These are phyloP conservation scores for Mamestra brassicae DNA, from an alignment of 2,888 invertebrate species.

Conservation along the genomic window DNA sequence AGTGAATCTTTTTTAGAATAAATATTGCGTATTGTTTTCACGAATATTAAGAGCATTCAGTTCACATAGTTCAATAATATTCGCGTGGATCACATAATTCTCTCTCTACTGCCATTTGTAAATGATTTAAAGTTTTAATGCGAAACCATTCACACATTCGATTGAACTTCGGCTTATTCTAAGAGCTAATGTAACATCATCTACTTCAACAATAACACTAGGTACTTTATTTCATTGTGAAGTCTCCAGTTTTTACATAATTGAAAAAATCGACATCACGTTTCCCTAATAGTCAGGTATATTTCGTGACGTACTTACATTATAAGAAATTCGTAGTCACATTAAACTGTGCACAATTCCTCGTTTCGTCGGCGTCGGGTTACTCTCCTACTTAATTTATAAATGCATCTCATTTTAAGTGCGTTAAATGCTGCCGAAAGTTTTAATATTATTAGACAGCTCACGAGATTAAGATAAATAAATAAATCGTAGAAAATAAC, in stretches of 20 bases:
- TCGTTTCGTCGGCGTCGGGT: slow-evolving; percentile 78
- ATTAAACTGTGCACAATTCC: slow-evolving; percentile 87
- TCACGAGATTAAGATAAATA: slow-evolving; percentile 55
- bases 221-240: slow-evolving; percentile 75
- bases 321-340: slow-evolving; percentile 86
- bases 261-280: slow-evolving; percentile 78
- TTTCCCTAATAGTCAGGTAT: slow-evolving; percentile 73
- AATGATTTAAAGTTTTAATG: slow-evolving; percentile 56
- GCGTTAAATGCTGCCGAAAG: slow-evolving; percentile 51
- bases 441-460: slow-evolving; percentile 53
- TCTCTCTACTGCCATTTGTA: slow-evolving; percentile 40
- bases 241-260: slow-evolving; percentile 82
- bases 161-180: slow-evolving; percentile 72
- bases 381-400: slow-evolving; percentile 63
- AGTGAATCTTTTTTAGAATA: slow-evolving; percentile 19
- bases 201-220: slow-evolving; percentile 86
- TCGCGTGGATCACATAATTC: slow-evolving; percentile 42
- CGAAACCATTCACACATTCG: slow-evolving; percentile 60
- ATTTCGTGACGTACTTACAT: slow-evolving; percentile 71
- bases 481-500: slow-evolving; percentile 60
- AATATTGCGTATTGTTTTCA: slow-evolving; percentile 30
- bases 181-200: slow-evolving; percentile 83
- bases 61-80: slow-evolving; percentile 46
- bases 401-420: slow-evolving; percentile 65
- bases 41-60: slow-evolving; percentile 50